Evolutionary conservation across 2,113 vertebrate genomes (phyloP).

Genomic region (Zapornia atra): DNA sequence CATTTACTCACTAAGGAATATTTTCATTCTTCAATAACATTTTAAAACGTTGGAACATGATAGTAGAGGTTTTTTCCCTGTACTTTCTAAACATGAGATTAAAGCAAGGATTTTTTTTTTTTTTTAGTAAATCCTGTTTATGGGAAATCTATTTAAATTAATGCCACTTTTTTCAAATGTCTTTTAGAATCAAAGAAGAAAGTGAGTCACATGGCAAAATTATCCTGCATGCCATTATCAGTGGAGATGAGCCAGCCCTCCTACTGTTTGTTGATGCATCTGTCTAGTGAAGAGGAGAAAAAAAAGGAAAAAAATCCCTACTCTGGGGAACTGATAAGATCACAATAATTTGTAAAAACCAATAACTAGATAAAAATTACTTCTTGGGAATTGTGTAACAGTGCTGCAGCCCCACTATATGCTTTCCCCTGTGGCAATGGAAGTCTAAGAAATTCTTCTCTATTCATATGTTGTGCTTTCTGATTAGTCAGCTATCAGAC

Average conservation of each 20-base stretch:
- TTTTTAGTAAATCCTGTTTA: slow-evolving; percentile 29
- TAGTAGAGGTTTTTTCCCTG: neutral
- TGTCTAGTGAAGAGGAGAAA: neutral
- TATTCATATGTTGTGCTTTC: neutral
- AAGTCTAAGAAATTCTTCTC: neutral
- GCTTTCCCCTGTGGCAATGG: neutral
- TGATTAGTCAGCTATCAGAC: neutral
- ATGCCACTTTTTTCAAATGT: slow-evolving; percentile 21
- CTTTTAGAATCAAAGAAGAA: slow-evolving; percentile 49
- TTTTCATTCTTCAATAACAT: slow-evolving; percentile 7
- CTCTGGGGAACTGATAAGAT: neutral
- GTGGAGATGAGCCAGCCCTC: slow-evolving; percentile 42
- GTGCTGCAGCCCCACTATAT: neutral
- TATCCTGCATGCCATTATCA: slow-evolving; percentile 36
- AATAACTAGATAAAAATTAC: neutral
- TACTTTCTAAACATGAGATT: slow-evolving; percentile 41
- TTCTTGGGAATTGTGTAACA: neutral
- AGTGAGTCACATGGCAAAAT: slow-evolving; percentile 44
- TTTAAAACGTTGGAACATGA: neutral
- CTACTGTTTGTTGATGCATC: slow-evolving; percentile 37
- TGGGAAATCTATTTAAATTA: slow-evolving; percentile 60
- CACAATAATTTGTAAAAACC: neutral
- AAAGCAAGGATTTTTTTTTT: neutral
- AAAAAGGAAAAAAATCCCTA: neutral
- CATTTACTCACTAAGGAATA: neutral